phyloP scores from a whole-genome alignment of 2,797 vertebrate species.

The Oryzias sinensis region DNA sequence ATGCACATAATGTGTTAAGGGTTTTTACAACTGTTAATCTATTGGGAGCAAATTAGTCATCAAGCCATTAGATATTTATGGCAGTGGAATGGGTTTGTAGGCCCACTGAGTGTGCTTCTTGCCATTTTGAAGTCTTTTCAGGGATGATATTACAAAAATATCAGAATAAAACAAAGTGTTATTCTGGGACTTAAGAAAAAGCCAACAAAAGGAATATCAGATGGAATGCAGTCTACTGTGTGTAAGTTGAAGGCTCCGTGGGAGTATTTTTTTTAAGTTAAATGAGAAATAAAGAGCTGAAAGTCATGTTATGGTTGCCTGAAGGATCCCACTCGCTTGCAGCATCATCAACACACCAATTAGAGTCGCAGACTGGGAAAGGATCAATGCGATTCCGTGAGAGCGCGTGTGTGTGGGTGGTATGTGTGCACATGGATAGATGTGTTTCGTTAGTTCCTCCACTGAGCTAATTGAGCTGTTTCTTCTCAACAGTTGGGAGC shows the following conservation, averaged over 20 bases:
- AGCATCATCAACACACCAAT: constrained; percentile 78
- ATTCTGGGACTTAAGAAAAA: constrained; percentile 40
- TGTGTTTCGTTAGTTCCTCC: constrained; percentile 70
- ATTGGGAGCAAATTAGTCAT: constrained; percentile 64
- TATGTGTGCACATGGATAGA: constrained; percentile 54
- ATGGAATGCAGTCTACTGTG: constrained; percentile 42
- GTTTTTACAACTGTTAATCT: constrained; percentile 67
- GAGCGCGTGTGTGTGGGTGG: constrained; percentile 36
- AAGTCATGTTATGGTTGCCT: constrained; percentile 69
- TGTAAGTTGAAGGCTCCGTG: constrained; percentile 54
- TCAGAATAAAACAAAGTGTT: constrained; percentile 45
- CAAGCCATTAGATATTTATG: constrained; percentile 71
- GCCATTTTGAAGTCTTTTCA: constrained; percentile 42
- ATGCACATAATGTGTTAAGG: constrained; percentile 70
- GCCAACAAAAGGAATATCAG: constrained; percentile 48
- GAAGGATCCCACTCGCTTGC: constrained; percentile 69
- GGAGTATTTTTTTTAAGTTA: constrained; percentile 69
- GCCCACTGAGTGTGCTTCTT: constrained; percentile 31
- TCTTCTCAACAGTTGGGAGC: constrained; percentile 83
- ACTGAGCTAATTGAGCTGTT: constrained; percentile 85
- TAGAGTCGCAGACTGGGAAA: constrained; percentile 69
- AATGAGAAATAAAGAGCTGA: constrained; percentile 75
- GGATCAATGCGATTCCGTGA: constrained; percentile 68
- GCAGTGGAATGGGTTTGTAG: constrained; percentile 45
- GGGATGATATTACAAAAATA: constrained; percentile 38